These are phyloP conservation scores for Sinocyclocheilus anophthalmus DNA, from an alignment of 2,113 vertebrate genomes.

Conservation along the genomic window DNA sequence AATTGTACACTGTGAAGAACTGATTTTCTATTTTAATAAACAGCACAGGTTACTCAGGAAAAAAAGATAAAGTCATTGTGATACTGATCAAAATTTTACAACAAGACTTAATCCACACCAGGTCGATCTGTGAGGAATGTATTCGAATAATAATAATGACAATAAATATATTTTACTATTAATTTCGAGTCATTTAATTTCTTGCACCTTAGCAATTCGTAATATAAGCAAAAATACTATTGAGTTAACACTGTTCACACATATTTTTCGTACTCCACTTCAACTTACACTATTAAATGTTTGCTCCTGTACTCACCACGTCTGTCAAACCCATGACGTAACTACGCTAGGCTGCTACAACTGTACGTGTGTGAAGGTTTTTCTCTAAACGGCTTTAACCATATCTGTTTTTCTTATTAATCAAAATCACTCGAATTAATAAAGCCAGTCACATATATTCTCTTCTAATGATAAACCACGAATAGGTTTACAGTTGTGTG, in stretches of 20 bases:
- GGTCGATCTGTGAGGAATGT: not conserved
- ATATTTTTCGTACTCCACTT: not conserved
- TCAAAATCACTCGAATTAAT: not conserved
- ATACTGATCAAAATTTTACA: not conserved
- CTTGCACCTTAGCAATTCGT: not conserved
- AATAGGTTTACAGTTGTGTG: not conserved
- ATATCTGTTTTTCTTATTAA: not conserved
- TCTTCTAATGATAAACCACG: not conserved
- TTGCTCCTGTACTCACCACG: slow-evolving; percentile 21
- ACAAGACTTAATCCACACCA: not conserved
- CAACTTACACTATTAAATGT: not conserved
- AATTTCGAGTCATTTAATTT: not conserved
- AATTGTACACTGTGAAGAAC: not conserved
- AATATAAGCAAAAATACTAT: not conserved
- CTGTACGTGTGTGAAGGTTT: not conserved
- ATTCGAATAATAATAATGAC: not conserved
- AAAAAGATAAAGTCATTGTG: not conserved
- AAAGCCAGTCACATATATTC: not conserved
- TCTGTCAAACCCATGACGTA: slow-evolving; percentile 70
- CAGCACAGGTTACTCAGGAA: not conserved
- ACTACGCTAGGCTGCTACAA: slow-evolving; percentile 49
- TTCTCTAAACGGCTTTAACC: not conserved
- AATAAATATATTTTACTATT: slow-evolving; percentile 37
- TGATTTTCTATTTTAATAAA: not conserved
- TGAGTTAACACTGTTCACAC: not conserved